Base-by-base conservation (phyloP, 2,113 vertebrate species). In the Odocoileus hemionus region DNA sequence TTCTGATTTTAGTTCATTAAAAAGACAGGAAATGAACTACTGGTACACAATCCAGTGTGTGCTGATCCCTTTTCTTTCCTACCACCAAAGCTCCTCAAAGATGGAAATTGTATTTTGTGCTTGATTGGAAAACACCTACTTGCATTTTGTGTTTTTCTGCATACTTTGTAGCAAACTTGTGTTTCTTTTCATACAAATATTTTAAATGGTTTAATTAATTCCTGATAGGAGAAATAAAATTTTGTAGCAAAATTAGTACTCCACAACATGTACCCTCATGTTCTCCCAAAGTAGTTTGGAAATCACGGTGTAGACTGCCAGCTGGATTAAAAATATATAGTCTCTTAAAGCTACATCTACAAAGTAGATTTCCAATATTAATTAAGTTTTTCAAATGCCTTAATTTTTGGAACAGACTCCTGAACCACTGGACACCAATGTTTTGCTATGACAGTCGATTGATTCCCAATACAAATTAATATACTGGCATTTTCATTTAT, bases 341-440 rank as follows among this genome's bases (percentile, higher is more conserved):
- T 79, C 26, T 95, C 23, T 74, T 39, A 43, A n/a, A 57, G 30
- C 30, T 47, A 47, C 26, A 67, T 54, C 39, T 1, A 79, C 13
- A 39, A 79, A 79, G 61, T 88, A 89, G 13, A 70, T 91, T 91
- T 87, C 95, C 89, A 89, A 36, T 55, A 88, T 93, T 86, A 94
- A 87, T 96, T 94, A 91, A 76, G 9, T 57, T 97, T 97, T 79
- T 64, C 36, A 86, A 47, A 86, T 84, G 36, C 50, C 25, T 96
- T 60, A 16, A 9, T 89, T 84, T 30, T 82, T 94, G 76, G 88
- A 94, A 93, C 12, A 45, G 39, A 92, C 45, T 13, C 25, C 28
- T 13, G 67, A 78, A 88, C 33, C 61, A 86, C 60, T 76, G 55
- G 52, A 82, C 55, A 79, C 25, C 2, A 45, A 17, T 54, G 45